Percentiles rank a stretch among this genome's conserved stretches.
Evolutionary conservation across 1,140 invertebrate genomes (phyloP).

Genomic region (Platyscapa corneri): DNA sequence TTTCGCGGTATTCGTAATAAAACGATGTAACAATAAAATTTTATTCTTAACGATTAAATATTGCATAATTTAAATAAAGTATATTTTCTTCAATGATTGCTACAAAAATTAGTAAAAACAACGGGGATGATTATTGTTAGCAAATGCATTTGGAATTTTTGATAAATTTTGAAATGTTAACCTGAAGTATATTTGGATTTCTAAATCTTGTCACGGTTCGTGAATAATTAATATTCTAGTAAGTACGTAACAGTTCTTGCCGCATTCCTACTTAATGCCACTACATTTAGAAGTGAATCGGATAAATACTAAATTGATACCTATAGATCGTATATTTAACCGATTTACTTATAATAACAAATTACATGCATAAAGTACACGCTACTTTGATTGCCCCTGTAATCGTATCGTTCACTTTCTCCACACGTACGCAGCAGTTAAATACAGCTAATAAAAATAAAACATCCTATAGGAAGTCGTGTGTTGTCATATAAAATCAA

Average conservation of each 20-base stretch:
- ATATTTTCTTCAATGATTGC: background rate
- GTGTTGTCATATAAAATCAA: constrained; percentile 22
- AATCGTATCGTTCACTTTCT: constrained; percentile 6
- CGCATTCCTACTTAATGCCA: background rate
- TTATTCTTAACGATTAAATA: no score
- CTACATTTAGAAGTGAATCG: background rate
- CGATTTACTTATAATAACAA: constrained; percentile 10
- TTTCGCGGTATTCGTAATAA: no score
- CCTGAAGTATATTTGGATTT: background rate
- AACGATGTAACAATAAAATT: no score
- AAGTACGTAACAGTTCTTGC: background rate
- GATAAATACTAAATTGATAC: constrained; percentile 10
- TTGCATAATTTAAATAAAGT: background rate
- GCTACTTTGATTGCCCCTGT: background rate
- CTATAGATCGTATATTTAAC: background rate
- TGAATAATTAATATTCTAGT: background rate
- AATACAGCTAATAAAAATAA: background rate
- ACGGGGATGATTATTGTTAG: no score
- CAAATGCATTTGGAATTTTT: no score
- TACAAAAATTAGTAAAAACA: background rate
- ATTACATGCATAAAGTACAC: background rate
- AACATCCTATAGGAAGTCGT: background rate
- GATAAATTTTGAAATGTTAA: no score
- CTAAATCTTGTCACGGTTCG: background rate
- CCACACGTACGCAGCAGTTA: no score